phyloP scores from a whole-genome alignment of 2,888 invertebrate species.

The Pyrgus malvae region DNA sequence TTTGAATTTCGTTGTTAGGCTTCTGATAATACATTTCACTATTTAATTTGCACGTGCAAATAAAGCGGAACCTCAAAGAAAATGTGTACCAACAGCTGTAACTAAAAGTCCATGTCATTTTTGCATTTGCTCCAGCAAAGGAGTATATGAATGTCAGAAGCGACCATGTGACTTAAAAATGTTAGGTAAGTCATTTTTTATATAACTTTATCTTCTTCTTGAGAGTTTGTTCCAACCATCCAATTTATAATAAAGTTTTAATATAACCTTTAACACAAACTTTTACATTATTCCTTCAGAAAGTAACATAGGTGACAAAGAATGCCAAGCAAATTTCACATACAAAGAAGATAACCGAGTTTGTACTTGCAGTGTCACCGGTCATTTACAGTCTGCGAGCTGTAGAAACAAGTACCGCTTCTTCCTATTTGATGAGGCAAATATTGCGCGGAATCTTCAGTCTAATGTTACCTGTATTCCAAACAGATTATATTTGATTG shows the following conservation, averaged over 20 bases:
- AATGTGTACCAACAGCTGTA: slow-evolving; percentile 48
- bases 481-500: slow-evolving; percentile 43
- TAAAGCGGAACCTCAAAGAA: slow-evolving; percentile 41
- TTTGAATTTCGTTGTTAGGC: no score
- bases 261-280: no score
- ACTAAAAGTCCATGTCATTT: slow-evolving; percentile 47
- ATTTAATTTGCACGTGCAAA: slow-evolving; percentile 1
- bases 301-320: slow-evolving; percentile 6
- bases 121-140: slow-evolving; percentile 50
- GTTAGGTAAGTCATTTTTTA: slow-evolving; percentile 31
- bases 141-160: slow-evolving; percentile 48
- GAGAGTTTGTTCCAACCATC: no score
- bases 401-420: slow-evolving; percentile 40
- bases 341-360: slow-evolving; percentile 44
- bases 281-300: slow-evolving; percentile 24
- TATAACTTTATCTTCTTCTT: no score
- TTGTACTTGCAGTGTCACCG: slow-evolving; percentile 48
- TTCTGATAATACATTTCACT: no score
- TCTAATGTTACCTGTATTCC: slow-evolving; percentile 46
- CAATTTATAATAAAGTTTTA: neutral
- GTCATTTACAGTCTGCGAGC: slow-evolving; percentile 48
- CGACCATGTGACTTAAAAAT: slow-evolving; percentile 34
- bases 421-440: neutral
- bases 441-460: slow-evolving; percentile 26
- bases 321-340: slow-evolving; percentile 31